A percentile compares a stretch with the other conserved stretches of the same genome.
Evolutionary conservation across 2,888 invertebrate species (phyloP).

Genomic region (Zaprionus lineosus): DNA sequence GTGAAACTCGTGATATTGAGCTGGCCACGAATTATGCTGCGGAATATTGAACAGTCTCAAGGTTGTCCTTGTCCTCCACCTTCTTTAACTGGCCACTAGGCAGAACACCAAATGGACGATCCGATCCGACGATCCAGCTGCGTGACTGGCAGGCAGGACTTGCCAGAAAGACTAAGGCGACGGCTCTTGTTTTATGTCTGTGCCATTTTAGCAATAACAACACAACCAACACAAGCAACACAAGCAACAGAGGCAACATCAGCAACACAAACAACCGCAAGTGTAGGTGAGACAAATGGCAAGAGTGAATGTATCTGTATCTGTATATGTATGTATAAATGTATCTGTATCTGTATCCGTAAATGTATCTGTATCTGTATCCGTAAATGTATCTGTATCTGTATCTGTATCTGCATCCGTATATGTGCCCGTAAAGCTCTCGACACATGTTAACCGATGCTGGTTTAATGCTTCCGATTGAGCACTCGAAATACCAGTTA

Average conservation of each 20-base stretch:
- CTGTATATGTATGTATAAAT: slow-evolving; percentile 1
- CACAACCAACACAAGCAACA: no score
- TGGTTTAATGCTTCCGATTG: slow-evolving; percentile 14
- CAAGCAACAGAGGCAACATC: slow-evolving; percentile 24
- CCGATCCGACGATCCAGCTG: no score
- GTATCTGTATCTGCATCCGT: background rate
- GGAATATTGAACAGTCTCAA: slow-evolving; percentile 74
- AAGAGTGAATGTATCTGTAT: background rate
- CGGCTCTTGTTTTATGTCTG: slow-evolving; percentile 48
- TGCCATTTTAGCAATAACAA: slow-evolving; percentile 34
- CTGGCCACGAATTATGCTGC: slow-evolving; percentile 69
- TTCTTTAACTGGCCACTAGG: background rate
- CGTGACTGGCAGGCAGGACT: slow-evolving; percentile 27
- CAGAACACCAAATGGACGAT: slow-evolving; percentile 4
- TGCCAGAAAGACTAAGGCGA: slow-evolving; percentile 17
- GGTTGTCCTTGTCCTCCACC: slow-evolving; percentile 48
- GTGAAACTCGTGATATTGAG: slow-evolving; percentile 64
- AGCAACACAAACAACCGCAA: slow-evolving; percentile 13
- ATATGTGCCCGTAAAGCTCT: slow-evolving; percentile 4
- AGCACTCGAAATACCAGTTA: background rate
- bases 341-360: background rate
- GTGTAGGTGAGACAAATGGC: slow-evolving; percentile 45
- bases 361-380: slow-evolving; percentile 5
- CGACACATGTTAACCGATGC: slow-evolving; percentile 27
- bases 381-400: no score